Evolutionary conservation across 1,140 invertebrate genomes (phyloP), one percentile per base, ranked within the genome.

Genomic region (Pachyrhynchus sulphureomaculatus): DNA sequence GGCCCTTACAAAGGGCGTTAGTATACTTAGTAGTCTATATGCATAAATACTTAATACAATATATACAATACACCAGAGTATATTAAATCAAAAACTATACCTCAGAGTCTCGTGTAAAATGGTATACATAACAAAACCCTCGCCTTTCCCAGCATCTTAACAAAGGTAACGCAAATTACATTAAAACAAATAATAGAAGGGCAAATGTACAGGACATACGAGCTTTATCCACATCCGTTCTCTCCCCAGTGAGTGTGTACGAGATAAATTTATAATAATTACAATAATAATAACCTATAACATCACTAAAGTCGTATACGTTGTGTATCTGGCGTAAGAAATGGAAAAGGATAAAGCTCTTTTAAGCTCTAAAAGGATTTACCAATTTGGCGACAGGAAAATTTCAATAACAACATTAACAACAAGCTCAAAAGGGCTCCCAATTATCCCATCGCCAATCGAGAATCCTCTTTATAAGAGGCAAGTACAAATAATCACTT

Each of bases 261-360:
- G 61, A 55, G 55, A 66, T 62, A 70, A 66, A 64, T 65, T 65
- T 61, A 59, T 60, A 65, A 64, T 63, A 68, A 63, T 71, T 53
- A 61, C 33, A 64, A 68, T 68, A 65, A 63, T 58, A 70, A 70
- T 70, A 72, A 66, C 66, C 68, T 67, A 62, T 69, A 72, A 68
- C 70, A 69, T 72, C 70, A 72, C 70, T 72, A 70, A 70, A 67
- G 57, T 72, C 70, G 70, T 72, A 72, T 72, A 72, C 70, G 62
- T 69, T 56, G 62, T 59, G 66, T 66, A 54, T 61, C 42, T 58
- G 62, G 39, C 54, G 44, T 20, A 41, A 44, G 52, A 64, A 26
- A 26, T 17, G 39, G 42, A 55, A 36, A 17, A 13, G 57, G 36
- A 61, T 39, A 55, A 61, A 47, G 26, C 41, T 42, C 12, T 26